Evolutionary conservation across 2,113 vertebrate species (phyloP), one percentile per base, ranked within the genome.

Genomic region (Rallus limicola): DNA sequence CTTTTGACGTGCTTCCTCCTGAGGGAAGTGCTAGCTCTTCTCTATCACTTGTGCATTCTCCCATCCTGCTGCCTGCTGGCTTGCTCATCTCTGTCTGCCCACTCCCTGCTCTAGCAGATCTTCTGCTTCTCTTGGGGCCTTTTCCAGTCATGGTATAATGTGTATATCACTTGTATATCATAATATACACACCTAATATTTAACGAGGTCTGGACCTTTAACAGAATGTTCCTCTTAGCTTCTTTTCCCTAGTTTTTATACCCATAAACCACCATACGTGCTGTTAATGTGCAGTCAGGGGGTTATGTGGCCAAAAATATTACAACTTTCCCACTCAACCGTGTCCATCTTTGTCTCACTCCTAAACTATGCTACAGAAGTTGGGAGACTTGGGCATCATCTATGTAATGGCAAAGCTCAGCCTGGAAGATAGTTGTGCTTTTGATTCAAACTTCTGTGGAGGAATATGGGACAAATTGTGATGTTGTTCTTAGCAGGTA

Each of bases 51-150:
- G 3, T 23, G 36, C 58, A 7, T 64, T 68, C 11, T 75, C 44
- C 28, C 17, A 23, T 26, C 55, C 72, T 72, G 36, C 38, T 1
- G 0, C 29, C 53, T 1, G 1, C 40, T 0, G 1, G 16, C 28
- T 67, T 0, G 0, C 40, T 64, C n/a, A 69, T 17, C n/a, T 62
- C 24, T 40, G 63, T 24, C 33, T 65, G 38, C 11, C 23, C 28
- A 7, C 29, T 65, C 34, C 34, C 50, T 64, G 18, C 31, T 64
- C 50, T 64, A 69, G 13, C 28, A 59, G 34, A 25, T 68, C n/a
- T 14, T 42, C n/a, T 79, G 29, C 20, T 78, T 82, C 42, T 82
- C 26, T 68, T 36, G n/a, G 4, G n/a, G 50, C 19, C 44, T 33
- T 86, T 48, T 69, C 38, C 46, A 17, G 38, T 56, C 56, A 23